A percentile compares a stretch with the other conserved stretches of the same genome.
These are phyloP conservation scores for Hirundichthys speculiger DNA, from an alignment of 2,113 vertebrate genomes.

Conservation along the genomic window DNA sequence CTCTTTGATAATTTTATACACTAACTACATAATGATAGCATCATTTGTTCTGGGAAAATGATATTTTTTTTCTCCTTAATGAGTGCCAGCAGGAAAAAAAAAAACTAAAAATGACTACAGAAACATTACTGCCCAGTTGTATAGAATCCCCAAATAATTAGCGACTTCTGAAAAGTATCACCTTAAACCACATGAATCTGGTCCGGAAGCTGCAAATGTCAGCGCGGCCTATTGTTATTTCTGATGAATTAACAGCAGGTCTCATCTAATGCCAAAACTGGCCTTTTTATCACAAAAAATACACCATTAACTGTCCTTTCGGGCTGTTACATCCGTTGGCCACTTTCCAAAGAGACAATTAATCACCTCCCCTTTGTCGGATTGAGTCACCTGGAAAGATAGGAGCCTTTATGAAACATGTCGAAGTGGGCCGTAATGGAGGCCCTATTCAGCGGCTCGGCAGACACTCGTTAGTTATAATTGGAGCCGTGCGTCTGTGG, in stretches of 20 bases:
- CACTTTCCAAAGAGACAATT: conserved; percentile 72
- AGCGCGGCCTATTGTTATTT: conserved; percentile 56
- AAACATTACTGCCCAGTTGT: conserved; percentile 15
- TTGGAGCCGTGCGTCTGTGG: conserved; percentile 57
- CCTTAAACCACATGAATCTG: conserved; percentile 46
- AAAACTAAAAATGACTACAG: conserved; percentile 4
- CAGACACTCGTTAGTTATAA: conserved; percentile 55
- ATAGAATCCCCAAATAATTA: conserved; percentile 32
- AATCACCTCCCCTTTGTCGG: conserved; percentile 71
- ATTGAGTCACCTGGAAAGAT: conserved; percentile 71
- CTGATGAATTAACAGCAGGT: conserved; percentile 62
- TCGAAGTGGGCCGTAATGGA: conserved; percentile 64
- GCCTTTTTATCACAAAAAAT: conserved; percentile 61
- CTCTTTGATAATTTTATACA: conserved; percentile 60
- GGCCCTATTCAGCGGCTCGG: conserved; percentile 69
- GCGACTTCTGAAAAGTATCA: conserved; percentile 24
- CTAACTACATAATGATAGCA: conserved; percentile 56
- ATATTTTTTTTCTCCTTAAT: conserved; percentile 32
- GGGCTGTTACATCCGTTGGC: conserved; percentile 62
- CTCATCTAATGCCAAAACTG: conserved; percentile 40
- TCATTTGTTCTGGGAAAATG: conserved; percentile 60
- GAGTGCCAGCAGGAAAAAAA: conserved; percentile 14
- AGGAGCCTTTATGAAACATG: conserved; percentile 69
- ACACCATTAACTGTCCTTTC: conserved; percentile 70
- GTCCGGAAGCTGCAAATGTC: conserved; percentile 32